Percentiles rank a stretch among this genome's conserved stretches.
These are phyloP conservation scores for Serrognathus titanus DNA, from an alignment of 2,888 invertebrate genomes.

Conservation along the genomic window DNA sequence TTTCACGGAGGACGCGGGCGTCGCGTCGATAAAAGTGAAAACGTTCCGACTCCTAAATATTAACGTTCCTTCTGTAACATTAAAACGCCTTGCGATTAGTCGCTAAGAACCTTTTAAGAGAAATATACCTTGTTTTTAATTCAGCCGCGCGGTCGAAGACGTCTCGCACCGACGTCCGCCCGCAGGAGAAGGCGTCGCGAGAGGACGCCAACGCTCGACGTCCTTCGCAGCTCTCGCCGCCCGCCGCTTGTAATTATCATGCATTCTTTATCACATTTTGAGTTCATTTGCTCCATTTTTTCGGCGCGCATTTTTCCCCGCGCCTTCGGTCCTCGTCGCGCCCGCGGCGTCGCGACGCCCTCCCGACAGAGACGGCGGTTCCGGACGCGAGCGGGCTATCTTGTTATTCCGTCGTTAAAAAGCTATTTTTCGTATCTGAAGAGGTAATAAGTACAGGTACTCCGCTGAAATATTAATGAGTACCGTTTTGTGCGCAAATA, in stretches of 20 bases:
- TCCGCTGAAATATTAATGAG: slow-evolving; percentile 12
- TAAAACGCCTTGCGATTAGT: slow-evolving; percentile 16
- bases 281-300: slow-evolving; percentile 31
- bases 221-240: slow-evolving; percentile 7
- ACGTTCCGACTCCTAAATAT: no score
- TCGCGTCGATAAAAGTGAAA: no score
- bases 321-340: background rate
- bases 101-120: slow-evolving; percentile 35
- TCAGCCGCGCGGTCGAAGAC: slow-evolving; percentile 32
- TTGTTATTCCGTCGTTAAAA: slow-evolving; percentile 23
- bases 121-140: slow-evolving; percentile 43
- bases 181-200: background rate
- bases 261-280: slow-evolving; percentile 45
- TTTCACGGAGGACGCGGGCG: no score
- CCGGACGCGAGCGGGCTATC: slow-evolving; percentile 6
- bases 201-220: background rate
- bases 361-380: background rate
- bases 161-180: slow-evolving; percentile 18
- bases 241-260: slow-evolving; percentile 39
- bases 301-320: slow-evolving; percentile 11
- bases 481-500: background rate
- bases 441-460: slow-evolving; percentile 12
- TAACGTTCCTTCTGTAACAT: background rate
- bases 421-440: slow-evolving; percentile 20
- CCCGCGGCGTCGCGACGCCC: background rate